Base-by-base conservation (phyloP, 1,140 invertebrate species). In the Heliconius himera region DNA sequence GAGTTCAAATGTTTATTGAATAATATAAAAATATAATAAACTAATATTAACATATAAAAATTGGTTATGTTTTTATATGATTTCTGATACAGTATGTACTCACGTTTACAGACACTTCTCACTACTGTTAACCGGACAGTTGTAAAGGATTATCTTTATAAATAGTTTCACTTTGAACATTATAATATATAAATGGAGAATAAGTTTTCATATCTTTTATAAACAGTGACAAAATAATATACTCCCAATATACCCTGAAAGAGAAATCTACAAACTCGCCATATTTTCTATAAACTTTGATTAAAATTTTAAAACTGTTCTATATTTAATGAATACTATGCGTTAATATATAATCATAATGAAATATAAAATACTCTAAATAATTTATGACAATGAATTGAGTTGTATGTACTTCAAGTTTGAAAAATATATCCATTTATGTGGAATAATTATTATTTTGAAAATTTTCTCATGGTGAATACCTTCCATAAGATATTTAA, bases 261-360 rank as follows among this genome's bases (percentile, higher is more conserved):
- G 60, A 66, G 60, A 66, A 66, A 66, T 66, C 26, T 66, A 66
- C 22, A 66, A 54, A 26, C 26, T 29, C 60, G n/a, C 13, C 60
- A 66, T 66, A 66, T 66, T 66, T 29, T 46, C 41, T 60, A n/a
- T 66, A 66, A 66, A 26, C 22, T 29, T 66, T 66, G 26, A 66
- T 66, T 66, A 29, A 66, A 66, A 66, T 66, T 66, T 66, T 66
- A 66, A 66, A 66, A 66, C 60, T 66, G 60, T 66, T 29, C 13
- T 66, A 66, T 66, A 66, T 5, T 66, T 66, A 66, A 66, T 66
- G 60, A 66, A 22, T 66, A 26, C 11, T 66, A 66, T 13, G 13
- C 26, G 3, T 29, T n/a, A 29, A 66, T 29, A 22, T 22, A 60
- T 60, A 60, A 60, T 60, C 3, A 60, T 60, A 60, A 60, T 60